A percentile compares a stretch with the other conserved stretches of the same genome.
Conservation (phyloP, 2,797 vertebrate genomes). For the Atherinosoma microstoma region DNA sequence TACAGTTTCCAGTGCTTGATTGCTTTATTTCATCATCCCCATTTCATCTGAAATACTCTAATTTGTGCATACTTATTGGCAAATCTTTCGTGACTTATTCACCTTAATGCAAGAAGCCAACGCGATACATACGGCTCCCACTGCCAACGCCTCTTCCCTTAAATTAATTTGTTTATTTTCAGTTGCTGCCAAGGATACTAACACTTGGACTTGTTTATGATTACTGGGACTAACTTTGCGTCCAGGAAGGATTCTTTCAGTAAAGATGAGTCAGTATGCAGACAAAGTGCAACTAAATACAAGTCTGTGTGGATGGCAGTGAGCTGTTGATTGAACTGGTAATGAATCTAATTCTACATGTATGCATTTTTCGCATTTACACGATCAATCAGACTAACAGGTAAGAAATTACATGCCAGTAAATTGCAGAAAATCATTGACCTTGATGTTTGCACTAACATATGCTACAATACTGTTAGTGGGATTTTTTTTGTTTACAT, state of each 20-base stretch:
- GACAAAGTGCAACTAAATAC: background rate
- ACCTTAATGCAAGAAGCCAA: slow-evolving; percentile 45
- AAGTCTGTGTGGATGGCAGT: slow-evolving; percentile 2
- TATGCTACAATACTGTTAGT: background rate
- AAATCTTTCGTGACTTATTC: slow-evolving; percentile 54
- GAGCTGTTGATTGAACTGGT: background rate
- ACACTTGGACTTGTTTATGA: slow-evolving; percentile 43
- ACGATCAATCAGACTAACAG: background rate
- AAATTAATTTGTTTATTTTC: slow-evolving; percentile 64
- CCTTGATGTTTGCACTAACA: slow-evolving; percentile 16
- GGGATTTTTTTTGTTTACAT: slow-evolving; percentile 14
- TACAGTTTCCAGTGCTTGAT: slow-evolving; percentile 43
- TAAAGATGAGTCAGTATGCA: slow-evolving; percentile 11
- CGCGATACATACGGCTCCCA: slow-evolving; percentile 50
- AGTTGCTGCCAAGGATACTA: slow-evolving; percentile 53
- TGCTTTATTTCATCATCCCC: slow-evolving; percentile 26
- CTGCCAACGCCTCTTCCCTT: slow-evolving; percentile 35
- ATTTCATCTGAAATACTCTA: slow-evolving; percentile 42
- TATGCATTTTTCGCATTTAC: slow-evolving; percentile 19
- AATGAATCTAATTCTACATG: slow-evolving; percentile 14
- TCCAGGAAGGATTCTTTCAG: slow-evolving; percentile 24
- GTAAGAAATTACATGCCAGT: background rate
- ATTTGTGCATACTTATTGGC: slow-evolving; percentile 51
- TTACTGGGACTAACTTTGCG: slow-evolving; percentile 33
- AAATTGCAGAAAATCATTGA: background rate